Conservation (phyloP, 2,888 invertebrate species). For the Lasius platythorax region DNA sequence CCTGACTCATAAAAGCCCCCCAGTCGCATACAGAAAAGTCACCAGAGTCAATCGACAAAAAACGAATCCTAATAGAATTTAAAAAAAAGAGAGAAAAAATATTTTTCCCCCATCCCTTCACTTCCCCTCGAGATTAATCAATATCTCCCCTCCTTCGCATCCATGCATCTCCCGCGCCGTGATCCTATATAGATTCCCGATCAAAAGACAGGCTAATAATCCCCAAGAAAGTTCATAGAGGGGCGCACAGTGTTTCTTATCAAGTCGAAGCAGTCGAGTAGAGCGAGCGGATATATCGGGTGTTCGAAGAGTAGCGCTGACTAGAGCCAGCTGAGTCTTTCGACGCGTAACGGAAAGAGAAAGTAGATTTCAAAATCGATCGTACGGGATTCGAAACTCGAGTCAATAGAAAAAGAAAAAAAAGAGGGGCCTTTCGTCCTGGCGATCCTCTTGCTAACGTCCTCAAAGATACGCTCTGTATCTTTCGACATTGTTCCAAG, state of each 20-base stretch:
- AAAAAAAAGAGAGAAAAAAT: neutral
- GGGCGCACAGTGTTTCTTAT: constrained; percentile 65
- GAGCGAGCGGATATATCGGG: constrained; percentile 51
- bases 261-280: constrained; percentile 47
- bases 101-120: neutral
- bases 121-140: constrained; percentile 25
- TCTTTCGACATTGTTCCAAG: constrained; percentile 30
- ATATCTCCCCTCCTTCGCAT: constrained; percentile 6
- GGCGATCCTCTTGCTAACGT: constrained; percentile 60
- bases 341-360: constrained; percentile 18
- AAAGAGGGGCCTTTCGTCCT: constrained; percentile 65
- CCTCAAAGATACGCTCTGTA: constrained; percentile 22
- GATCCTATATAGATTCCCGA: constrained; percentile 25
- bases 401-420: constrained; percentile 28
- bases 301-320: constrained; percentile 44
- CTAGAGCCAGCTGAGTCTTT: constrained; percentile 49
- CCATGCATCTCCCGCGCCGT: constrained; percentile 18
- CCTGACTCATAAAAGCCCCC: constrained; percentile 13
- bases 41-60: constrained; percentile 26
- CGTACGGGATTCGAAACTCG: constrained; percentile 42
- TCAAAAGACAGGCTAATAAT: constrained; percentile 28
- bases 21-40: constrained; percentile 39
- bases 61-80: constrained; percentile 9
- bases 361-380: constrained; percentile 30
- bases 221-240: constrained; percentile 61